Base-by-base conservation (phyloP, 2,113 vertebrate genomes). In the Vireo altiloquus region DNA sequence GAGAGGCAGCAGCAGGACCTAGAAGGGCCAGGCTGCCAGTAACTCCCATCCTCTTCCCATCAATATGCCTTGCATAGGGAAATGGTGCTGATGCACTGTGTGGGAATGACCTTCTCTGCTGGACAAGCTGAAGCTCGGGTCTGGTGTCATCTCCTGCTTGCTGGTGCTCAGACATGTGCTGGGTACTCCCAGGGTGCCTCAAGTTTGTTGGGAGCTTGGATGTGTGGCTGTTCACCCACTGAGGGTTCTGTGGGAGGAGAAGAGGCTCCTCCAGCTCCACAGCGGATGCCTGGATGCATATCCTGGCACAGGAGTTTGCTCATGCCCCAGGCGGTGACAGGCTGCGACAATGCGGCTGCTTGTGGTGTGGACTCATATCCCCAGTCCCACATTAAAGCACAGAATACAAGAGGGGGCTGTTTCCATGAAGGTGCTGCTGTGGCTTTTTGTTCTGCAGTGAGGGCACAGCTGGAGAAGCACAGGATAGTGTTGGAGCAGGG, bases 311-410 rank as follows among this genome's bases (percentile, higher is more conserved):
- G 56, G 60, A 56, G 25, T 42, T n/a, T 59, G 5, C 35, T 49
- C 28, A 7, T 1, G 13, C 56, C 46, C 15, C 0, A 3, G 46
- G 15, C 0, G 0, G 37, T 65, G 1, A 2, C 50, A 49, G 68
- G 33, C 44, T 53, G 50, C 4, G 3, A 27, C 18, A 39, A 10
- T 5, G 37, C 24, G 24, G 5, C 40, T 77, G 27, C 20, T 28
- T 56, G 56, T 27, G 31, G 22, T 12, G 24, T 28, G 53, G 2
- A 24, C 2, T 5, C 0, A 0, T 37, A n/a, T 42, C 44, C 31
- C 17, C 54, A 50, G 37, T 8, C 47, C 27, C 78, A 28, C 39
- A 49, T 49, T 0, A 0, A 75, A 68, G 39, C 56, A 71, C 63
- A 44, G 50, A 53, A 30, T 20, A 31, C 39, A 35, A n/a, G 52